Percentiles rank a stretch among this genome's conserved stretches.
Evolutionary conservation across 2,888 invertebrate species (phyloP).

Genomic region (Phalera bucephala): DNA sequence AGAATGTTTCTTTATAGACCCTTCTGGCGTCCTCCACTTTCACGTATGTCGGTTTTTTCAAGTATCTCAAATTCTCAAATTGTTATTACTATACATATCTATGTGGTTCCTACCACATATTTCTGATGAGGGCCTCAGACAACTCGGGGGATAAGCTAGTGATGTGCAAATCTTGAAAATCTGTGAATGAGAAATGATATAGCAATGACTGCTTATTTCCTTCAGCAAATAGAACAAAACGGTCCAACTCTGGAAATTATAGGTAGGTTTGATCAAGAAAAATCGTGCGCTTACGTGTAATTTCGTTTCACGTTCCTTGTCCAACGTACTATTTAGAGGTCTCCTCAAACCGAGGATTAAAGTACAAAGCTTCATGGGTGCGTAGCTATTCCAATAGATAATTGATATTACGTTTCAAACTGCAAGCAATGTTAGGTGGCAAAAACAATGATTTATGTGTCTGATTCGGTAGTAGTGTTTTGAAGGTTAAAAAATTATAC

Average conservation of each 20-base stretch:
- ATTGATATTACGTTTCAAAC: constrained; percentile 37
- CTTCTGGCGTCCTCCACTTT: too few relatives aligned
- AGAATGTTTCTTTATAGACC: too few relatives aligned
- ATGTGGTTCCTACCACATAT: too few relatives aligned
- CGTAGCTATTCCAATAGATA: not conserved
- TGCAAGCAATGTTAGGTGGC: constrained; percentile 29
- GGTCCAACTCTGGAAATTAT: constrained; percentile 2
- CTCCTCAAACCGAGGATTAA: not conserved
- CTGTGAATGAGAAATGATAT: too few relatives aligned
- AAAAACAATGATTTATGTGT: constrained; percentile 47
- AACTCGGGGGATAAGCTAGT: too few relatives aligned
- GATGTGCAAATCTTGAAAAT: too few relatives aligned
- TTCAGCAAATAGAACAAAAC: too few relatives aligned
- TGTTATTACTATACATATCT: too few relatives aligned
- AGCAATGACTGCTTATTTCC: too few relatives aligned
- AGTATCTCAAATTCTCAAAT: too few relatives aligned
- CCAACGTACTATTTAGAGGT: not conserved
- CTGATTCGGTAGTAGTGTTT: constrained; percentile 35
- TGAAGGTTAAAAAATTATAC: constrained; percentile 32
- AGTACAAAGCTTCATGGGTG: not conserved
- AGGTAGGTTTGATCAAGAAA: not conserved
- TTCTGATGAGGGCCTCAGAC: too few relatives aligned
- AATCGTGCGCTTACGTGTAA: not conserved
- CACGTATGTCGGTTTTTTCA: too few relatives aligned
- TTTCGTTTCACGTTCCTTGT: not conserved